These are phyloP conservation scores for Octopus sinensis DNA, from an alignment of 1,140 invertebrate genomes.

Conservation along the genomic window DNA sequence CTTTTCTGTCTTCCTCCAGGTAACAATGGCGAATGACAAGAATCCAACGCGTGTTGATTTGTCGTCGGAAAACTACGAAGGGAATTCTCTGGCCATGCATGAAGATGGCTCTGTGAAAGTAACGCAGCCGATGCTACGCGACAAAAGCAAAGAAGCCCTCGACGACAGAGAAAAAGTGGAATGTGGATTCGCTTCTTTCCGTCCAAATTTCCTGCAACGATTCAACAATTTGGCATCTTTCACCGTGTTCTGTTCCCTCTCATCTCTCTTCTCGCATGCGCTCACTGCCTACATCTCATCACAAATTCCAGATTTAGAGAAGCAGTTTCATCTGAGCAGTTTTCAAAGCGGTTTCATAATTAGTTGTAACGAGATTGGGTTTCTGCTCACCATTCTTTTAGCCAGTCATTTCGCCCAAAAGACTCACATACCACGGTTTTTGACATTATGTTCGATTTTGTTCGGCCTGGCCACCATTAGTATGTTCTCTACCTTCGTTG, in stretches of 20 bases:
- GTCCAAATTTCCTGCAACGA: background rate
- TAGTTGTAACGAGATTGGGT: constrained; percentile 33
- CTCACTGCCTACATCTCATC: constrained; percentile 27
- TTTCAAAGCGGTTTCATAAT: constrained; percentile 29
- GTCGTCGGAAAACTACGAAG: background rate
- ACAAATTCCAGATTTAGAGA: constrained; percentile 35
- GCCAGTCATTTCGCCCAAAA: constrained; percentile 26
- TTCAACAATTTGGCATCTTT: constrained; percentile 18
- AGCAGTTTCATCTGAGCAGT: constrained; percentile 34
- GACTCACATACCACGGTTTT: constrained; percentile 30
- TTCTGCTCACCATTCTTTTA: constrained; percentile 23
- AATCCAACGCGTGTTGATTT: background rate
- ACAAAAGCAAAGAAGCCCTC: background rate
- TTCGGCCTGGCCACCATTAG: constrained; percentile 27
- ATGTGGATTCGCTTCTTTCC: constrained; percentile 13
- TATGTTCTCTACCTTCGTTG: background rate
- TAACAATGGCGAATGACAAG: background rate
- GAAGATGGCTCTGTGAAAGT: background rate
- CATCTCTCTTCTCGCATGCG: constrained; percentile 5
- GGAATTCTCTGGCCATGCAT: background rate
- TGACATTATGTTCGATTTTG: constrained; percentile 22
- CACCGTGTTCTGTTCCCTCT: constrained; percentile 14
- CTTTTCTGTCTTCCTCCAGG: too few species aligned
- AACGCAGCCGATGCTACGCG: background rate
- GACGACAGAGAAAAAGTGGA: background rate